Evolutionary conservation across 1,140 invertebrate species (phyloP).

Genomic region (Pseudobourletiella spinata): DNA sequence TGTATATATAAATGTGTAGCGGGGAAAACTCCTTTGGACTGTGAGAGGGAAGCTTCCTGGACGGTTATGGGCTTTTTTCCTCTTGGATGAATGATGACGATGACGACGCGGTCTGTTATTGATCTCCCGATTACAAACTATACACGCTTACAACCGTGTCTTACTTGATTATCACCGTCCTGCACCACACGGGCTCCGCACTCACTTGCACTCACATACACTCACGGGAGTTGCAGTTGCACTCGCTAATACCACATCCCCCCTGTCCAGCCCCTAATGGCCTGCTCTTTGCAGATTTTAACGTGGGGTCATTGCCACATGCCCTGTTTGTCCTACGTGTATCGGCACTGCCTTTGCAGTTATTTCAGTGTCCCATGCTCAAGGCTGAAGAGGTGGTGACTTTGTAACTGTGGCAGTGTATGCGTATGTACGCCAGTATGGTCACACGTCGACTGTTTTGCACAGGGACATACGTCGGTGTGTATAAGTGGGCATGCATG

Average conservation of each 20-base stretch:
- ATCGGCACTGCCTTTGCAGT: too few relatives aligned
- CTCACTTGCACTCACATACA: background rate
- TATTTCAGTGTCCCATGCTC: too few relatives aligned
- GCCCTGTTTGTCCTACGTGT: too few relatives aligned
- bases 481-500: too few relatives aligned
- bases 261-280: background rate
- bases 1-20: background rate
- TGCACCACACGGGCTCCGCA: background rate
- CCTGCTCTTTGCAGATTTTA: background rate
- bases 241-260: background rate
- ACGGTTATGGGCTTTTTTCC: slow-evolving; percentile 7
- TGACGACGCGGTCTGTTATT: slow-evolving; percentile 17
- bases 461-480: too few relatives aligned
- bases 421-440: too few relatives aligned
- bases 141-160: background rate
- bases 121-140: slow-evolving; percentile 21
- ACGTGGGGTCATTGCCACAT: too few relatives aligned
- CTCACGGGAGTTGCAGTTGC: background rate
- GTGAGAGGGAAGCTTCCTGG: background rate
- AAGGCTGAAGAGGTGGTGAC: too few relatives aligned
- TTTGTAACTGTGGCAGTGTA: too few relatives aligned
- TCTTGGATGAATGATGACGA: slow-evolving; percentile 25
- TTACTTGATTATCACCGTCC: background rate
- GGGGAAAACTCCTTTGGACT: too few relatives aligned
- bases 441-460: too few relatives aligned